phyloP scores from a whole-genome alignment of 2,888 invertebrate genomes.

The Pardosa pseudoannulata region DNA sequence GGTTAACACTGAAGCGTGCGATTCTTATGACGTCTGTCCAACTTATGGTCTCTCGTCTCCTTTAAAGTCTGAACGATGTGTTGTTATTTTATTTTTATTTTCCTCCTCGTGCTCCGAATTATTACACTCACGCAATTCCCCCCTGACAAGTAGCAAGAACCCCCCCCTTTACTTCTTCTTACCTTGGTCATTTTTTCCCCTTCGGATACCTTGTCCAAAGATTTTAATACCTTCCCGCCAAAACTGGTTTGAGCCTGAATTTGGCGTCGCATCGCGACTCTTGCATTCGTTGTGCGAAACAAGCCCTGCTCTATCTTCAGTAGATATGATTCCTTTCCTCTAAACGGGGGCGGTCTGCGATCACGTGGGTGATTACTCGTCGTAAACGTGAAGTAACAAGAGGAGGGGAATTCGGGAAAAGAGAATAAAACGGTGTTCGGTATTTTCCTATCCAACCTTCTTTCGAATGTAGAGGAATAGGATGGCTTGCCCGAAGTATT shows the following conservation, averaged over 20 bases:
- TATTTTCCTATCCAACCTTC: too few species aligned
- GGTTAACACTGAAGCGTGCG: neutral
- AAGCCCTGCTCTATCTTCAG: too few species aligned
- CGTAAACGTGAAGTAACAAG: too few species aligned
- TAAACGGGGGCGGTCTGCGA: too few species aligned
- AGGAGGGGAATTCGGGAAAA: too few species aligned
- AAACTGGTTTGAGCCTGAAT: neutral
- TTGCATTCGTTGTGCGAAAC: neutral
- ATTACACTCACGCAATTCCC: constrained; percentile 5
- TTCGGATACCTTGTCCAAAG: too few species aligned
- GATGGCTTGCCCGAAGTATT: too few species aligned
- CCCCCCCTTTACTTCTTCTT: neutral
- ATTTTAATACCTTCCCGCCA: neutral
- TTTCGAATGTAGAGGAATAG: too few species aligned
- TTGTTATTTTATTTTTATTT: neutral
- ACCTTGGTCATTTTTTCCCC: neutral
- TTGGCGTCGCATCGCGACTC: neutral
- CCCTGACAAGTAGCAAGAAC: neutral
- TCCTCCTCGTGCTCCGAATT: neutral
- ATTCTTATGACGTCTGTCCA: neutral
- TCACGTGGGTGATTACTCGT: too few species aligned
- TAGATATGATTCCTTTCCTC: too few species aligned
- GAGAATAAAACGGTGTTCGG: too few species aligned
- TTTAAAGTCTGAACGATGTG: neutral
- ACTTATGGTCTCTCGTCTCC: neutral